Conservation (phyloP, 2,113 vertebrate species). For the Clupea harengus region DNA sequence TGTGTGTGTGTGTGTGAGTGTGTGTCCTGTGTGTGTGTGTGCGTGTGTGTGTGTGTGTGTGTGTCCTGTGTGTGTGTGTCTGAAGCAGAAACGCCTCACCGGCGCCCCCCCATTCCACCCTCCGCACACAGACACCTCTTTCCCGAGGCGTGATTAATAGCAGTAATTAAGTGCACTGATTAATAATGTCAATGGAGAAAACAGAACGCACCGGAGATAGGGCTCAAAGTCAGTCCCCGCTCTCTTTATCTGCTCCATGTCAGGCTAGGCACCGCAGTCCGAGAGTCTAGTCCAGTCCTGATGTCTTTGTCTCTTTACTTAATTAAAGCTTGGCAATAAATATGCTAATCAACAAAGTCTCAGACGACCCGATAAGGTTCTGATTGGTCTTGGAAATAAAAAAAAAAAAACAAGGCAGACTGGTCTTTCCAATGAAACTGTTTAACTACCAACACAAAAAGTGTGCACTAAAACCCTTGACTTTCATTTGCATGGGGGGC, state of each 20-base stretch:
- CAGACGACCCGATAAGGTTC: slow-evolving; percentile 33
- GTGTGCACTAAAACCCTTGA: neutral
- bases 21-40: no score
- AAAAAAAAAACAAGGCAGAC: slow-evolving; percentile 16
- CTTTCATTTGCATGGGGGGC: neutral
- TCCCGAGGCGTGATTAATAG: slow-evolving; percentile 73
- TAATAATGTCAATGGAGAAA: slow-evolving; percentile 69
- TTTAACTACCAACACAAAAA: neutral
- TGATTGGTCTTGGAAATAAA: slow-evolving; percentile 37
- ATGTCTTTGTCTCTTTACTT: slow-evolving; percentile 69
- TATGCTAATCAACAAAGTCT: slow-evolving; percentile 68
- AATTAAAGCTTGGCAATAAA: slow-evolving; percentile 71
- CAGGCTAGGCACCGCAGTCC: slow-evolving; percentile 50
- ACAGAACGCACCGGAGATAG: slow-evolving; percentile 67
- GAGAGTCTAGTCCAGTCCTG: neutral
- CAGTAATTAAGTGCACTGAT: slow-evolving; percentile 74
- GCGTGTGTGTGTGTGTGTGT: slow-evolving; percentile 46
- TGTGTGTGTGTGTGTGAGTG: neutral
- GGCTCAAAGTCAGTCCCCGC: slow-evolving; percentile 57
- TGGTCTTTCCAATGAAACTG: neutral
- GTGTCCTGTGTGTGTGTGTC: slow-evolving; percentile 34
- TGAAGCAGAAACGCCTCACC: slow-evolving; percentile 24
- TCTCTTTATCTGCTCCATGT: slow-evolving; percentile 72
- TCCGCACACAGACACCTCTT: slow-evolving; percentile 61
- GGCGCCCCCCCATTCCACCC: slow-evolving; percentile 52